Evolutionary conservation across 2,888 invertebrate species (phyloP).

Genomic region (Sepioteuthis lessoniana): DNA sequence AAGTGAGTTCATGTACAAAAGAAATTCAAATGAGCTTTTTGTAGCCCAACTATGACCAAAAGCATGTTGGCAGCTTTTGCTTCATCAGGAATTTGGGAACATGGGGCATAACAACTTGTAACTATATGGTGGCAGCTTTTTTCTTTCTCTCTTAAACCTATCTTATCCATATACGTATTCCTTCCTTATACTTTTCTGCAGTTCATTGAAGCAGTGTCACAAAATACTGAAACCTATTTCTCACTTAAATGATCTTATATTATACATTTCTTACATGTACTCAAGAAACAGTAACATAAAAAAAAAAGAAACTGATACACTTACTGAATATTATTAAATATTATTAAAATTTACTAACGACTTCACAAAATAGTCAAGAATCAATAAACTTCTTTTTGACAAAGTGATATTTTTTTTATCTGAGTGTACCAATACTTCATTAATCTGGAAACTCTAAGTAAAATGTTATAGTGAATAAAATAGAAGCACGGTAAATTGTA

Average conservation of each 20-base stretch:
- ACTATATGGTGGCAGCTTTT: constrained; percentile 33
- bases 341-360: too few relatives aligned
- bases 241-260: not conserved
- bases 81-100: constrained; percentile 6
- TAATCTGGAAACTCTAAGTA: too few relatives aligned
- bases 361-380: too few relatives aligned
- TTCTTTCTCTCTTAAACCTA: not conserved
- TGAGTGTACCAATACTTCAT: too few relatives aligned
- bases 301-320: too few relatives aligned
- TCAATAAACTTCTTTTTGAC: too few relatives aligned
- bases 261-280: not conserved
- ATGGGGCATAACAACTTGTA: constrained; percentile 33
- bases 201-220: constrained; percentile 33
- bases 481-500: too few relatives aligned
- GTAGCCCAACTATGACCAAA: not conserved
- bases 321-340: too few relatives aligned
- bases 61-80: constrained; percentile 33
- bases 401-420: too few relatives aligned
- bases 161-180: not conserved
- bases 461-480: too few relatives aligned
- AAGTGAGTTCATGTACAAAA: not conserved
- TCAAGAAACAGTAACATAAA: too few relatives aligned
- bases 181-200: not conserved
- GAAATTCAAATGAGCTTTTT: not conserved
- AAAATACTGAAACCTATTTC: not conserved